Evolutionary conservation across 2,797 vertebrate genomes (phyloP), one percentile per base, ranked within the genome.

Genomic region (Esox lucius): DNA sequence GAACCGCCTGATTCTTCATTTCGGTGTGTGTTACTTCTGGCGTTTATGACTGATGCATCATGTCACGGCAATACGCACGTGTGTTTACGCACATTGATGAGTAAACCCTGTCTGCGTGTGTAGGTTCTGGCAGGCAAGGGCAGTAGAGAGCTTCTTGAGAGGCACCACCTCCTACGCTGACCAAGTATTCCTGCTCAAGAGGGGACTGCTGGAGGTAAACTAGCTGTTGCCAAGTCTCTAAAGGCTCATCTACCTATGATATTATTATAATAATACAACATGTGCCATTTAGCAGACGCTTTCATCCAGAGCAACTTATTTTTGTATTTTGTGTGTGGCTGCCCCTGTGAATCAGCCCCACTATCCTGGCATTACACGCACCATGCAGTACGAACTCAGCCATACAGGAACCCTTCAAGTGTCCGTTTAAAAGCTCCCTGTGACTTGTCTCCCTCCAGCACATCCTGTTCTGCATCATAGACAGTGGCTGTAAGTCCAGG

Each of bases 391-490:
- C 2, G 35, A 39, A 5, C 4, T 8, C 35, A 39, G 35, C 35
- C 2, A 39, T 8, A 39, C 4, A 39, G 35, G 35, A 39, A 56
- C 6, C 51, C n/a, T 56, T 53, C n/a, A 9, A 22, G 53, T 12
- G 1, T 59, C 17, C 1, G 24, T 59, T 24, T 26, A 59, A 59
- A 59, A 59, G n/a, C n/a, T 59, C 56, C 56, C 56, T 22, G n/a
- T 59, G 22, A 59, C 22, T 22, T 12, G 16, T 59, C 56, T 59
- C n/a, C 22, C 22, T 24, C 56, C 9, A 59, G 98, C 98, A 99
- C 92, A 99, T 99, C 88, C 92, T 99, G 33, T 98, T 96, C 92
- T 99, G 98, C 94, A 99, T 99, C 83, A 98, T 99, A 72, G 98
- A 99, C 84, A 99, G 97, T 0, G 97, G 98, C 81, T 99, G 98